Percentiles rank a stretch among this genome's conserved stretches.
Conservation (phyloP, 37 sponge, comb jelly and placozoan species). For the Ianthella basta region DNA sequence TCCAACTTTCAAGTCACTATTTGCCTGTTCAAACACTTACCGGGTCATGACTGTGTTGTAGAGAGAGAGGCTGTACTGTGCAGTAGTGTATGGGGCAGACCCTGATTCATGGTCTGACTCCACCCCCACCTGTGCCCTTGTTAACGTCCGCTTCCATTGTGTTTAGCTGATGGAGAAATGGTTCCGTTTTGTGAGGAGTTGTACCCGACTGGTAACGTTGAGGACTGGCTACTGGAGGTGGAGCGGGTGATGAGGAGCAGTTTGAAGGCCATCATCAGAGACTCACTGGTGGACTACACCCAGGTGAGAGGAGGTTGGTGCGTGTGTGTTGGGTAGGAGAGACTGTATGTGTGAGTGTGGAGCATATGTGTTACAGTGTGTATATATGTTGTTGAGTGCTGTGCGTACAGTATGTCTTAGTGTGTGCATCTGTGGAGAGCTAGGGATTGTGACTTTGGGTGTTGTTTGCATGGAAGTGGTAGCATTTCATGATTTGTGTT, state of each 20-base stretch:
- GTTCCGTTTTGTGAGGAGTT: slow-evolving; percentile 93
- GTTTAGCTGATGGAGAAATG: slow-evolving; percentile 78
- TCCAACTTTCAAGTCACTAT: no score
- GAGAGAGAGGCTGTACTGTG: no score
- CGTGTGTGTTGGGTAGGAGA: background rate
- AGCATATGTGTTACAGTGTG: background rate
- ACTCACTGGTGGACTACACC: slow-evolving; percentile 82
- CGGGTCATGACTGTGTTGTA: no score
- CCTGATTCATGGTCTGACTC: no score
- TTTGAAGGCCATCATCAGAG: slow-evolving; percentile 80
- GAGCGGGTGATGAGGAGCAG: slow-evolving; percentile 92
- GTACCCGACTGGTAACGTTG: slow-evolving; percentile 97
- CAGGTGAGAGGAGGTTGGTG: slow-evolving; percentile 43
- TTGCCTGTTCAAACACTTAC: no score
- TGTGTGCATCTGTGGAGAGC: background rate
- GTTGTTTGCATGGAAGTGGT: background rate
- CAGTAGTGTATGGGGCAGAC: no score
- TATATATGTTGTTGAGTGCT: background rate
- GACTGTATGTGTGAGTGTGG: background rate
- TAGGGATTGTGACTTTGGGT: no score
- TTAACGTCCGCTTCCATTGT: no score
- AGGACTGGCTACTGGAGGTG: slow-evolving; percentile 98
- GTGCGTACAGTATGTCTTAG: background rate
- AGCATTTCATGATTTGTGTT: background rate
- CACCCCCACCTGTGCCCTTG: no score